A percentile compares a stretch with the other conserved stretches of the same genome.
Evolutionary conservation across 2,888 invertebrate genomes (phyloP).

Genomic region (Bombylius discolor): DNA sequence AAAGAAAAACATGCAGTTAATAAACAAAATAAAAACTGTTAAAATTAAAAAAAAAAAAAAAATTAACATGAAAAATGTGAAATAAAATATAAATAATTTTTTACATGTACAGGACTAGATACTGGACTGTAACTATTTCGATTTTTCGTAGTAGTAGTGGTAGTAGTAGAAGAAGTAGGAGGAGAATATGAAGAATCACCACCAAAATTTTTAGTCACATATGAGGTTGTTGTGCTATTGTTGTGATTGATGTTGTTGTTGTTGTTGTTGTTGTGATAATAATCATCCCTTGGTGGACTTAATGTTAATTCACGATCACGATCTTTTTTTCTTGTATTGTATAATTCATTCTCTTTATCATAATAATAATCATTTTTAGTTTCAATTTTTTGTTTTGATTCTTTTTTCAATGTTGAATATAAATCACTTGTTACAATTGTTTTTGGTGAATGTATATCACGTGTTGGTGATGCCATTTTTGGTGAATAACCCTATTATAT

Average conservation of each 20-base stretch:
- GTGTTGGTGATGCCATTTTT: slow-evolving; percentile 22
- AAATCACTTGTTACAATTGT: slow-evolving; percentile 29
- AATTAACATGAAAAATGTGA: too few relatives aligned
- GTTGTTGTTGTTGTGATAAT: slow-evolving; percentile 1
- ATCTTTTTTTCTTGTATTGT: slow-evolving; percentile 23
- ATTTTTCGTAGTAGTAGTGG: slow-evolving; percentile 10
- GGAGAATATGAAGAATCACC: not conserved
- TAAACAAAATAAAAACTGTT: not conserved
- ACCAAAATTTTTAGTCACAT: slow-evolving; percentile 12
- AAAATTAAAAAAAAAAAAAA: too few relatives aligned
- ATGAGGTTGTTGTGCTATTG: slow-evolving; percentile 15
- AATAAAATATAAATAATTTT: not conserved
- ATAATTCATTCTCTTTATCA: slow-evolving; percentile 35
- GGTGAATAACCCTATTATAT: slow-evolving; percentile 14
- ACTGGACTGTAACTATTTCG: slow-evolving; percentile 23
- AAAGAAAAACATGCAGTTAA: not conserved
- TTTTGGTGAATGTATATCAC: slow-evolving; percentile 25
- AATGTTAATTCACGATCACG: slow-evolving; percentile 26
- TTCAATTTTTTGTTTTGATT: slow-evolving; percentile 18
- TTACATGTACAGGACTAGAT: slow-evolving; percentile 36
- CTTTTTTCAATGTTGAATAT: slow-evolving; percentile 27
- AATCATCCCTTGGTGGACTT: slow-evolving; percentile 30
- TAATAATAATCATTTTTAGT: slow-evolving; percentile 33
- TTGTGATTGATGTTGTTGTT: too few relatives aligned
- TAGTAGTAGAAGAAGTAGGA: not conserved